Conservation (phyloP, 35 echinoderm and acorn worm species). For the Hemicentrotus pulcherrimus region DNA sequence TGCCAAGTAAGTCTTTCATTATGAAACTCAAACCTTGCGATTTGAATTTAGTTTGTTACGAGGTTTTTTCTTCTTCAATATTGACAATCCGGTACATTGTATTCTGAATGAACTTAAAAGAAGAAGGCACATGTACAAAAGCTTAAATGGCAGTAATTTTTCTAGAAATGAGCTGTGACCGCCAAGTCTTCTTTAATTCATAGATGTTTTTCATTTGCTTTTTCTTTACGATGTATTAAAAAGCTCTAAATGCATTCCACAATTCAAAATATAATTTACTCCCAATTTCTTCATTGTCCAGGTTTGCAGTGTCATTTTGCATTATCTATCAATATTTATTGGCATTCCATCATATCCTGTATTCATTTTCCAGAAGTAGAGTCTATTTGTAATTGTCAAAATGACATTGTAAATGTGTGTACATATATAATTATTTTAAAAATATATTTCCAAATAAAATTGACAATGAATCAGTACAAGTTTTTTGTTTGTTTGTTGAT, state of each 20-base stretch:
- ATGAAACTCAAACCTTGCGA: not conserved
- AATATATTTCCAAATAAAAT: not conserved
- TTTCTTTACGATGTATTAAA: not conserved
- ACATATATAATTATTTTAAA: not conserved
- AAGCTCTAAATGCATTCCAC: not conserved
- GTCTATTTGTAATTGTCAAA: not conserved
- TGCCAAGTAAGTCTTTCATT: not conserved
- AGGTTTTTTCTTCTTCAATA: too few species aligned
- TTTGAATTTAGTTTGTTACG: too few species aligned
- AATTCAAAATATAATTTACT: not conserved
- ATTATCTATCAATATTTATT: not conserved
- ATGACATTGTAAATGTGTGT: not conserved
- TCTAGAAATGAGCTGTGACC: not conserved
- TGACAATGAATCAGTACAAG: not conserved
- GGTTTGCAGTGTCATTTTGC: not conserved
- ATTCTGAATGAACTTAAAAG: too few species aligned
- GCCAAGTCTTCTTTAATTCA: not conserved
- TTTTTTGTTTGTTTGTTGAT: not conserved
- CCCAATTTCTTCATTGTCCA: not conserved
- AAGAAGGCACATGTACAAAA: too few species aligned
- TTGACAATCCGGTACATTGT: too few species aligned
- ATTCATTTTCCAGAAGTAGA: not conserved
- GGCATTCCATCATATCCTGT: not conserved
- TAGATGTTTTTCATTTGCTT: not conserved
- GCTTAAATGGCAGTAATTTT: too few species aligned